Percentiles rank a stretch among this genome's conserved stretches.
These are phyloP conservation scores for Etheostoma spectabile DNA, from an alignment of 2,113 vertebrate species.

Conservation along the genomic window DNA sequence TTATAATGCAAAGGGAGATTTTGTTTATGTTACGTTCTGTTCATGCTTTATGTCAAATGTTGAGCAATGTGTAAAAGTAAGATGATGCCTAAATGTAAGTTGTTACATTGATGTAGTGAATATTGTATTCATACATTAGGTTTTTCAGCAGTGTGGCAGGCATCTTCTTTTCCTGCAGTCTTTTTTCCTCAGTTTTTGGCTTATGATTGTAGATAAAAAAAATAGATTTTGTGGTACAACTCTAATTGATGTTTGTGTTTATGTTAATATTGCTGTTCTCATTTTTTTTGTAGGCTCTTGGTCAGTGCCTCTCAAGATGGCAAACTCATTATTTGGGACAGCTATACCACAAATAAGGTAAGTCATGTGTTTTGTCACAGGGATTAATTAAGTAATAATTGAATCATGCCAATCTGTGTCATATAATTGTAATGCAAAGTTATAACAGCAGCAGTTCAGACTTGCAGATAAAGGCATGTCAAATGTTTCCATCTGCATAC, in stretches of 20 bases:
- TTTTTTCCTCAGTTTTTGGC: not conserved
- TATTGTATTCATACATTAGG: not conserved
- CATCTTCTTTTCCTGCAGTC: not conserved
- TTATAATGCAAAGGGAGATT: not conserved
- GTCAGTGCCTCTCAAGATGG: slow-evolving; percentile 99
- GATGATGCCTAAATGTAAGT: not conserved
- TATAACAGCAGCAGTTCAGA: not conserved
- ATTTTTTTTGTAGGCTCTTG: slow-evolving; percentile 88
- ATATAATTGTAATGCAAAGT: not conserved
- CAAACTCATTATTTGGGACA: slow-evolving; percentile 99
- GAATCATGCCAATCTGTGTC: not conserved
- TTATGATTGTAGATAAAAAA: slow-evolving; percentile 13
- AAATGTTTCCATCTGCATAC: not conserved
- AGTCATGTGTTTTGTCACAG: slow-evolving; percentile 14
- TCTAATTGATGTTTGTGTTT: not conserved
- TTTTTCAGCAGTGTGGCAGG: not conserved
- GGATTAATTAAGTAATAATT: not conserved
- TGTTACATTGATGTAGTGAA: not conserved
- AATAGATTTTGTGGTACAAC: slow-evolving; percentile 9
- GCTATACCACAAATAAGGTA: slow-evolving; percentile 99
- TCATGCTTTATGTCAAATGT: slow-evolving; percentile 4
- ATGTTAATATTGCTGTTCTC: not conserved
- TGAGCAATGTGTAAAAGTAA: not conserved
- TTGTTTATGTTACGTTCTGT: not conserved
- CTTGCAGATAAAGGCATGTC: not conserved